These are phyloP conservation scores for Actinostola sp. DNA, from an alignment of 92 coral and sea anemone genomes.

Conservation along the genomic window DNA sequence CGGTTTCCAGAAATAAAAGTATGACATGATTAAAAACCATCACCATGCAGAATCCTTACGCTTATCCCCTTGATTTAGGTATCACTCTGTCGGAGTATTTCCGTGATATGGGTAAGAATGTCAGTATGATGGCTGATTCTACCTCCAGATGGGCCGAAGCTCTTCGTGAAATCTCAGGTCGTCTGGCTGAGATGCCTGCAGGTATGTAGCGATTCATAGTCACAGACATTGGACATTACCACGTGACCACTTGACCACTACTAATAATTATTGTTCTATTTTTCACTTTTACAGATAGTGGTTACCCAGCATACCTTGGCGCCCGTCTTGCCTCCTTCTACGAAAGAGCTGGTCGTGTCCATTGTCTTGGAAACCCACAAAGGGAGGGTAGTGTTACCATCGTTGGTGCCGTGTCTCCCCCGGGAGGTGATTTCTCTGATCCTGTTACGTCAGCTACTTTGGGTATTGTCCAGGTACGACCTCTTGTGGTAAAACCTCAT, in stretches of 20 bases:
- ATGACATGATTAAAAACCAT: too few relatives aligned
- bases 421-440: slow-evolving; percentile 99
- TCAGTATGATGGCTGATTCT: slow-evolving; percentile 99
- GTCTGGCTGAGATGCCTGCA: slow-evolving; percentile 99
- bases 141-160: slow-evolving; percentile 99
- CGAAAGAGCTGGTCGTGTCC: slow-evolving; percentile 98
- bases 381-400: slow-evolving; percentile 99
- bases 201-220: too few relatives aligned
- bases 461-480: slow-evolving; percentile 93
- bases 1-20: too few relatives aligned
- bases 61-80: slow-evolving; percentile 44
- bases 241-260: too few relatives aligned
- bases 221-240: too few relatives aligned
- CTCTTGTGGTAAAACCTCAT: slow-evolving; percentile 4
- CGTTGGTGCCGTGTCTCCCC: slow-evolving; percentile 99
- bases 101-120: slow-evolving; percentile 98
- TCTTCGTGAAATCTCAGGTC: slow-evolving; percentile 99
- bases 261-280: not conserved
- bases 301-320: slow-evolving; percentile 98
- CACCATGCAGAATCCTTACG: not conserved
- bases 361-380: slow-evolving; percentile 95
- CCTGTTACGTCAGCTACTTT: slow-evolving; percentile 98
- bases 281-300: slow-evolving; percentile 71
- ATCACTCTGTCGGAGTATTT: slow-evolving; percentile 96
- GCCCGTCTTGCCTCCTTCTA: slow-evolving; percentile 99